Conservation (phyloP, 2,797 vertebrate genomes). For the Enteromius anoplus region DNA sequence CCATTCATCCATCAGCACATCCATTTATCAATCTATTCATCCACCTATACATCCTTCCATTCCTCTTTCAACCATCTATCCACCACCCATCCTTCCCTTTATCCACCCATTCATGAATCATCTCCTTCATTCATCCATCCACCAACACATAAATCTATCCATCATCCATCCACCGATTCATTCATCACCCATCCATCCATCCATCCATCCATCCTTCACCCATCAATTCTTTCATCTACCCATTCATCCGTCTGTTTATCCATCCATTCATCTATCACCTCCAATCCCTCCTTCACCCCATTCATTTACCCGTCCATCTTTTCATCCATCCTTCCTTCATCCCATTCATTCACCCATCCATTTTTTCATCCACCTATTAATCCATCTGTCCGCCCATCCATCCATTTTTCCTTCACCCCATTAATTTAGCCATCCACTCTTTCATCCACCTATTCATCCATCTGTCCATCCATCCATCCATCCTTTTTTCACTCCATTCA, state of each 20-base stretch:
- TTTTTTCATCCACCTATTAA: background rate
- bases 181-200: background rate
- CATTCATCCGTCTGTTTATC: background rate
- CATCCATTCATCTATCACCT: background rate
- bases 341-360: background rate
- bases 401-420: background rate
- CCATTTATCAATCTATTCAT: background rate
- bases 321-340: background rate
- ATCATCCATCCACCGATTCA: background rate
- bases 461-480: background rate
- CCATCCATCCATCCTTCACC: background rate
- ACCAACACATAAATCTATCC: background rate
- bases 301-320: background rate
- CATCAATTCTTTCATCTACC: too few species aligned
- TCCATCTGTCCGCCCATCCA: background rate
- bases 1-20: too few species aligned
- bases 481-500: too few species aligned
- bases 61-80: background rate
- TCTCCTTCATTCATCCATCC: too few species aligned
- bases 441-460: background rate
- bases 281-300: background rate
- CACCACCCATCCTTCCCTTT: too few species aligned
- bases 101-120: background rate
- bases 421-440: background rate
- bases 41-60: background rate